Conservation (phyloP, 2,797 vertebrate genomes). For the Odontamblyopus rebecca region DNA sequence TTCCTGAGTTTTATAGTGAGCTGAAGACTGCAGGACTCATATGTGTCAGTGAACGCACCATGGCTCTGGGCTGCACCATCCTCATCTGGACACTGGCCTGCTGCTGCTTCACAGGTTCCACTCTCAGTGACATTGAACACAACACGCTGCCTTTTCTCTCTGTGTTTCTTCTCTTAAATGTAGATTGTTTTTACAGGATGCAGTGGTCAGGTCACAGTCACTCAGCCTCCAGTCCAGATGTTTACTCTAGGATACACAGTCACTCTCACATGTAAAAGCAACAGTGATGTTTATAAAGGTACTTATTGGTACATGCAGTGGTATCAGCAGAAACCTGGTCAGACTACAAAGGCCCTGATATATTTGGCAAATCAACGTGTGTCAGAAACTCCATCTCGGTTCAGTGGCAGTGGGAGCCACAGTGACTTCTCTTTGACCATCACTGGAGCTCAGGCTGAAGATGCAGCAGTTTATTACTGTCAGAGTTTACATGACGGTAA, state of each 20-base stretch:
- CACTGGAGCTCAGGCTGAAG: slow-evolving; percentile 52
- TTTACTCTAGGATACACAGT: not conserved
- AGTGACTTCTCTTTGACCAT: slow-evolving; percentile 51
- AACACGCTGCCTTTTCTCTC: too few species aligned
- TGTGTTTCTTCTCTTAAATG: too few species aligned
- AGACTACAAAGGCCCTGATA: slow-evolving; percentile 30
- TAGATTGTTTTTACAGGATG: too few species aligned
- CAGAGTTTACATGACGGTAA: rapidly evolving
- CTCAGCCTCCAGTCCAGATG: too few species aligned
- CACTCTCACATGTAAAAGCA: slow-evolving; percentile 37
- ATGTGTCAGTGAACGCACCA: too few species aligned
- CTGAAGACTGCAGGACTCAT: slow-evolving; percentile 47
- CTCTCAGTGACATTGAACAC: too few species aligned
- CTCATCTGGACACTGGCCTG: too few species aligned
- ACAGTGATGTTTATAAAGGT: not conserved
- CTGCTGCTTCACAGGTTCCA: too few species aligned
- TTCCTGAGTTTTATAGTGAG: slow-evolving; percentile 28
- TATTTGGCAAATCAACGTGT: not conserved
- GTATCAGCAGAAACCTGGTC: slow-evolving; percentile 45
- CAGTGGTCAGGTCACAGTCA: too few species aligned
- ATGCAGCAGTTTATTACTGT: slow-evolving; percentile 55
- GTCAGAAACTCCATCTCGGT: slow-evolving; percentile 35
- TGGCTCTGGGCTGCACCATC: too few species aligned
- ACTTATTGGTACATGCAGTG: slow-evolving; percentile 23
- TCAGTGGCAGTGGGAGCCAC: slow-evolving; percentile 46